A percentile compares a stretch with the other conserved stretches of the same genome.
These are phyloP conservation scores for Drosophila subpulchrella DNA, from an alignment of 1,140 invertebrate genomes.

Conservation along the genomic window DNA sequence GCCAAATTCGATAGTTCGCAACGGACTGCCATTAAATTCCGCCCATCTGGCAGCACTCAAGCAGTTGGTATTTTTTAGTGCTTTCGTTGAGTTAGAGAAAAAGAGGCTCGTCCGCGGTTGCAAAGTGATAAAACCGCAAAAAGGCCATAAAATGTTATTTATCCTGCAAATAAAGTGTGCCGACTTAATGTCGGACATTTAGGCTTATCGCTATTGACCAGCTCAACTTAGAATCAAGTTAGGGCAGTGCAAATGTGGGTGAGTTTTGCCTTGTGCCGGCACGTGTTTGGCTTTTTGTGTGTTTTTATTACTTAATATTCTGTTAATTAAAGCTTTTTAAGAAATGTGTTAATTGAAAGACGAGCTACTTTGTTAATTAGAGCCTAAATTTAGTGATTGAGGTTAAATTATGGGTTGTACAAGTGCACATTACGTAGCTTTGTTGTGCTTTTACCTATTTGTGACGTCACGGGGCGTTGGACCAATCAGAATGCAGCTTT, in stretches of 20 bases:
- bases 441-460: slow-evolving; percentile 19
- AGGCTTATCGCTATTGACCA: not conserved
- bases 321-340: slow-evolving; percentile 3
- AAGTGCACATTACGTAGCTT: not conserved
- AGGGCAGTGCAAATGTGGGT: slow-evolving; percentile 16
- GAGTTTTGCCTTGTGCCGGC: not conserved
- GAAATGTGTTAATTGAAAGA: slow-evolving; percentile 1
- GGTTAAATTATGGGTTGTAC: not conserved
- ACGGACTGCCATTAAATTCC: not conserved
- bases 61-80: slow-evolving; percentile 5
- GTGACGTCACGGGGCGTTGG: slow-evolving; percentile 46
- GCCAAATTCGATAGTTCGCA: not conserved
- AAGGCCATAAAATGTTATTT: slow-evolving; percentile 24
- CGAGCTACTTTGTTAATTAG: not conserved
- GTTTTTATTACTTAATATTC: slow-evolving; percentile 1
- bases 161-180: slow-evolving; percentile 25
- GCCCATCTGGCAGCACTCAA: slow-evolving; percentile 10
- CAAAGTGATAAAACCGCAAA: slow-evolving; percentile 19
- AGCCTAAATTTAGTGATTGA: not conserved
- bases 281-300: slow-evolving; percentile 11
- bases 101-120: slow-evolving; percentile 31
- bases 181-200: slow-evolving; percentile 10
- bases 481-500: slow-evolving; percentile 60
- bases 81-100: not conserved
- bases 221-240: slow-evolving; percentile 6